Base-by-base conservation (phyloP, 2,888 invertebrate species). In the Drosophila pegasa region DNA sequence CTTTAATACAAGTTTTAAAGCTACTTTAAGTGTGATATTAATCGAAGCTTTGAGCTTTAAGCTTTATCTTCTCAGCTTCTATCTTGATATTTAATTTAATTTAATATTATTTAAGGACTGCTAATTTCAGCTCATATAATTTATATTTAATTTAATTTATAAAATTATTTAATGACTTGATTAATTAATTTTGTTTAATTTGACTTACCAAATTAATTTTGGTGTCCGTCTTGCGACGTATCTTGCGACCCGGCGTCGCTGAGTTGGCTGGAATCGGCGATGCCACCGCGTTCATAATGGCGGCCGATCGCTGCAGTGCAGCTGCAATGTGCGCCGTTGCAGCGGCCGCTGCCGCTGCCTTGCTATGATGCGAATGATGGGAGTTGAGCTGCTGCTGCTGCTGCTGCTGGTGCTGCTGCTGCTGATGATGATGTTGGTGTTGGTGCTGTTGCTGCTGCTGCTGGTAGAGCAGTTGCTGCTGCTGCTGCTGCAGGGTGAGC, bases 221-320 rank as follows among this genome's bases (percentile, higher is more conserved):
- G 92, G 93, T 93, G 93, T 95, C 95, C 90, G 93, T 94, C 93
- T 95, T 95, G 93, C 95, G 94, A 91, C 95, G 93, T 92, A 95
- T 95, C 93, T 95, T 95, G 93, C 94, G 94, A 93, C 93, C 94
- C 92, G 94, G 93, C 93, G 94, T 93, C 92, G 94, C 90, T 85
- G 92, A 88, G 83, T 91, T 92, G 88, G 92, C 90, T 88, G 92
- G 89, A 83, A 92, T 92, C 86, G 92, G 91, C 82, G 92, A 91
- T 72, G 92, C 92, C 80, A 92, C 92, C 80, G 92, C 92, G 90
- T 92, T 92, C 92, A 92, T 92, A 88, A 90, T 92, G 91, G 88
- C 91, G 72, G 87, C 88, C 69, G 87, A 90, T 86, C 86, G 90
- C 87, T 87, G 90, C 85, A 79, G 81, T 77, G 80, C 82, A 59